Percentiles rank a stretch among this genome's conserved stretches.
phyloP scores from a whole-genome alignment of 2,113 vertebrate genomes.

The Burhinus oedicnemus region DNA sequence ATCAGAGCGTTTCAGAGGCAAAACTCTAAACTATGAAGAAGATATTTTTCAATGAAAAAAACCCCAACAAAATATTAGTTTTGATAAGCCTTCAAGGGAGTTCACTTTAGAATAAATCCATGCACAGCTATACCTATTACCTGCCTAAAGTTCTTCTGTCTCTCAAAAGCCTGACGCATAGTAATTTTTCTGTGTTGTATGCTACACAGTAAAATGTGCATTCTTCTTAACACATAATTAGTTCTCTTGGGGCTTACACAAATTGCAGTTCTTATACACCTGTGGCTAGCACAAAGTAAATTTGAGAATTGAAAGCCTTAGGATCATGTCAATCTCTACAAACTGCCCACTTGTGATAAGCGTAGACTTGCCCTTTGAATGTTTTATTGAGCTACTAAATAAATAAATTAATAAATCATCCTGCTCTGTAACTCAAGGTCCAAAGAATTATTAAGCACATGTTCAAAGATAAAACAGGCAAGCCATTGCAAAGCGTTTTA shows the following conservation, averaged over 20 bases:
- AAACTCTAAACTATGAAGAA: background rate
- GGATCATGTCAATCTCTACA: constrained; percentile 42
- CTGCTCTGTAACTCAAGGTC: background rate
- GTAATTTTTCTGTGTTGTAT: constrained; percentile 33
- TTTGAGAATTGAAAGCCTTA: constrained; percentile 38
- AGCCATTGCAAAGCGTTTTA: background rate
- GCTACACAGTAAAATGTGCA: background rate
- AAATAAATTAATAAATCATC: constrained; percentile 13
- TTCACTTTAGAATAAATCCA: constrained; percentile 8
- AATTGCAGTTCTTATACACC: constrained; percentile 25
- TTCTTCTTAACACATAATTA: constrained; percentile 59
- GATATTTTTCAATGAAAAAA: background rate
- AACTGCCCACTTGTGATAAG: constrained; percentile 9
- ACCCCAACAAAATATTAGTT: background rate
- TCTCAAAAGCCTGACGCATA: constrained; percentile 14
- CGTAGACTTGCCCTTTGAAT: background rate
- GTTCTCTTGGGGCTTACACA: constrained; percentile 46
- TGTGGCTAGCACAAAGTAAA: constrained; percentile 41
- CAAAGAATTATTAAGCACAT: background rate
- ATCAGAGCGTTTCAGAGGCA: background rate
- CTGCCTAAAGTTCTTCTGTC: background rate
- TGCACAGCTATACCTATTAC: background rate
- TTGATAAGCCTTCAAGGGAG: constrained; percentile 25
- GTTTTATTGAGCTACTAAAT: constrained; percentile 12
- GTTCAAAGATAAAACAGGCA: background rate